Conservation (phyloP, 1,140 invertebrate species). For the Colletes gigas region DNA sequence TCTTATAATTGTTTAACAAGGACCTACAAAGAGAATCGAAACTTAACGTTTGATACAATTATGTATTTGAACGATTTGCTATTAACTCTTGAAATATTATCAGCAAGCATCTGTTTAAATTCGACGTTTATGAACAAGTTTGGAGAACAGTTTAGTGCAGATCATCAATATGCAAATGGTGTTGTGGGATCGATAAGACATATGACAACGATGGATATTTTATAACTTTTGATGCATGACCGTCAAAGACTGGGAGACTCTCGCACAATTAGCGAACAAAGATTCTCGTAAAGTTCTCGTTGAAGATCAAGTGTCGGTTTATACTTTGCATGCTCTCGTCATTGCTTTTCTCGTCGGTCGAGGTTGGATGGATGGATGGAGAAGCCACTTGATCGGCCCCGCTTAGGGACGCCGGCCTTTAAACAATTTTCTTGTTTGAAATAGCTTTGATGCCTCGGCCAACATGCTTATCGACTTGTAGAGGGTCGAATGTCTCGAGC, state of each 20-base stretch:
- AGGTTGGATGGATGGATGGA: slow-evolving; percentile 8
- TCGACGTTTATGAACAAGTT: too few relatives aligned
- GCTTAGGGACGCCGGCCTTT: slow-evolving; percentile 26
- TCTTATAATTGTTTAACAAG: too few relatives aligned
- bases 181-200: too few relatives aligned
- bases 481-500: slow-evolving; percentile 23
- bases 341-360: slow-evolving; percentile 10
- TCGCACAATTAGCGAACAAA: slow-evolving; percentile 5
- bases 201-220: slow-evolving; percentile 13
- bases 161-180: too few relatives aligned
- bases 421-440: slow-evolving; percentile 48
- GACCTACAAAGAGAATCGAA: too few relatives aligned
- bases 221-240: slow-evolving; percentile 9
- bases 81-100: too few relatives aligned
- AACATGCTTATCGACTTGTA: slow-evolving; percentile 18
- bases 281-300: slow-evolving; percentile 13
- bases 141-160: too few relatives aligned
- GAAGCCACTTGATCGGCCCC: slow-evolving; percentile 31
- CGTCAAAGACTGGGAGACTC: slow-evolving; percentile 19
- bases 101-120: too few relatives aligned
- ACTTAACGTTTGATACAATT: too few relatives aligned
- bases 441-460: slow-evolving; percentile 8
- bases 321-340: slow-evolving; percentile 15
- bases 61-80: too few relatives aligned
- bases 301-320: slow-evolving; percentile 31